Percentiles rank a stretch among this genome's conserved stretches.
Evolutionary conservation across 2,113 vertebrate species (phyloP).

Genomic region (Loxodonta africana): DNA sequence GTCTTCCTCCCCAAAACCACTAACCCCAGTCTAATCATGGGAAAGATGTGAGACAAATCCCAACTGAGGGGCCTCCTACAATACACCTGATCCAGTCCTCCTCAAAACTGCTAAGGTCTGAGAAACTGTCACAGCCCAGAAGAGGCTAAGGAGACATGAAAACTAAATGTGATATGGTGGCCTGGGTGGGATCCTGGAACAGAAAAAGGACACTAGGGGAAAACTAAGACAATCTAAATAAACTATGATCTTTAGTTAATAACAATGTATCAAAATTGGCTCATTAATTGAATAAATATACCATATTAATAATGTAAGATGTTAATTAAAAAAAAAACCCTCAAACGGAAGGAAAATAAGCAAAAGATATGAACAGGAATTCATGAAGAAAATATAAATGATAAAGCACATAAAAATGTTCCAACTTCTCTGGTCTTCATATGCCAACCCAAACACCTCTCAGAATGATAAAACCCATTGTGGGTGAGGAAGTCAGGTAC

Average conservation of each 20-base stretch:
- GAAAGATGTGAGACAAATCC: not conserved
- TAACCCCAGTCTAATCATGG: no score
- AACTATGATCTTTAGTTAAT: not conserved
- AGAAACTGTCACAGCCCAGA: not conserved
- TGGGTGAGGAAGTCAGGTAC: not conserved
- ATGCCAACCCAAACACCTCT: not conserved
- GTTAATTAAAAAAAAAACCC: not conserved
- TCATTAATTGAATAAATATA: not conserved
- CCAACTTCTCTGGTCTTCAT: not conserved
- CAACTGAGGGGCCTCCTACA: not conserved
- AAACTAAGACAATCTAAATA: not conserved
- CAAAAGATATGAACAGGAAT: not conserved
- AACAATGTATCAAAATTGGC: no score
- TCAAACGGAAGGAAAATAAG: not conserved
- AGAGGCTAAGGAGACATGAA: not conserved
- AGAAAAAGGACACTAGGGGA: not conserved
- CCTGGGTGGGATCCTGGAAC: not conserved
- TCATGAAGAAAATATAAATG: not conserved
- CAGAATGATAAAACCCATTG: rapidly evolving
- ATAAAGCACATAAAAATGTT: not conserved
- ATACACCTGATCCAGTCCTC: rapidly evolving
- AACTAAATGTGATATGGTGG: not conserved
- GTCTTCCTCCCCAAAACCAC: not conserved
- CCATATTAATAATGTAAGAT: not conserved
- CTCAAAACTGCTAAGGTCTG: not conserved